Base-by-base conservation (phyloP, 2,888 invertebrate species). In the Kryphioiulus occultus region DNA sequence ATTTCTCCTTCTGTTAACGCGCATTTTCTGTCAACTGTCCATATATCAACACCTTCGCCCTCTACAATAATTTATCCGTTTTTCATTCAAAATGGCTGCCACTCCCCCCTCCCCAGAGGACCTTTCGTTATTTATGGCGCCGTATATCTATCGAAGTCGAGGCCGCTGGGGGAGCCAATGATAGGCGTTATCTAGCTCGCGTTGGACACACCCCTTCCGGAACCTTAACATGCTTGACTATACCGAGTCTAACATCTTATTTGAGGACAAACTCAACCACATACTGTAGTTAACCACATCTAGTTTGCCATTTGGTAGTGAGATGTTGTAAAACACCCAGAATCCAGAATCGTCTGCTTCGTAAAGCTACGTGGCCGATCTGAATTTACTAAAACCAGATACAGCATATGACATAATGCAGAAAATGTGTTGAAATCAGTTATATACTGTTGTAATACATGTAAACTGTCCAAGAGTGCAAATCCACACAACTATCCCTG, bases 1-100 rank as follows among this genome's bases (percentile, higher is more conserved):
- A 59, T 59, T 59, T 59, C 59, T 59, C n/a, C 5, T n/a, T 59
- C 59, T 59, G 59, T 59, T 59, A 59, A 59, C 59, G 59, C n/a
- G 59, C 59, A n/a, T 59, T 59, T 59, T 59, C 59, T 59, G 59
- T 59, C 59, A 59, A 7, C 19, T n/a, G 59, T n/a, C 19, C 59
- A 59, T 59, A 19, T 59, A 59, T 59, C 59, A 59, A 5, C 59
- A 2, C n/a, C 53, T 53, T 1, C 2, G 17, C 53, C 53, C 53
- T n/a, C 19, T 35, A 7, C 53, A n/a, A 53, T 53, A 53, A 53
- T 53, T 53, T 7, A 53, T 53, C 53, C 19, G 12, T 53, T 12
- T 53, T 53, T 53, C 53, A 53, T 53, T 53, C 53, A 53, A 53
- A 53, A 53, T 53, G 53, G 53, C 53, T 53, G 53, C 53, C 53